Conservation (phyloP, 2,113 vertebrate species). For the Solea solea region DNA sequence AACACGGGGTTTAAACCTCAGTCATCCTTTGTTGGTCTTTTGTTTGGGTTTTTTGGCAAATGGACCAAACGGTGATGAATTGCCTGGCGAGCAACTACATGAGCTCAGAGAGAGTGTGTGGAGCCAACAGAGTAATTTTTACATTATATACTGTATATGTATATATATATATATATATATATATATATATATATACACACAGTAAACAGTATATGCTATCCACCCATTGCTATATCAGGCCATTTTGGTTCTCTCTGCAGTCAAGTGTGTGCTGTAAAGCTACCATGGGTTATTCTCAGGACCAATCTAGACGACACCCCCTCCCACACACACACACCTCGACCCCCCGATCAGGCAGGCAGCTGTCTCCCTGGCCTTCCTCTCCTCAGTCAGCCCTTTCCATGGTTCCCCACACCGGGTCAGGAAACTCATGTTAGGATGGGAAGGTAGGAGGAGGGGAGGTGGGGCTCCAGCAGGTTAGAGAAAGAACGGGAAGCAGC, state of each 20-base stretch:
- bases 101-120: no score
- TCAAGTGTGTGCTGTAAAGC: constrained; percentile 27
- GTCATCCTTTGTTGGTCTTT: constrained; percentile 65
- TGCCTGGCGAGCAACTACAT: not conserved
- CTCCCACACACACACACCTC: not conserved
- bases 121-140: constrained; percentile 13
- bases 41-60: constrained; percentile 62
- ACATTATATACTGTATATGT: constrained; percentile 1
- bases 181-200: no score
- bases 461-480: constrained; percentile 27
- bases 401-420: constrained; percentile 43
- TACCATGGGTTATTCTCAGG: constrained; percentile 48
- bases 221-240: constrained; percentile 3
- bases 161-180: no score
- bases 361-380: constrained; percentile 62
- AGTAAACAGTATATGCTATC: constrained; percentile 7
- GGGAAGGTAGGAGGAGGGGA: constrained; percentile 11
- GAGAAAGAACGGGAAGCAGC: not conserved
- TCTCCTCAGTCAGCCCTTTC: constrained; percentile 55
- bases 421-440: constrained; percentile 22
- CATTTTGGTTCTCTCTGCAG: constrained; percentile 3
- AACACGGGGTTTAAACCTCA: constrained; percentile 69
- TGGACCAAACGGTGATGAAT: constrained; percentile 24
- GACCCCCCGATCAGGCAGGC: constrained; percentile 49
- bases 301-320: constrained; percentile 25